Evolutionary conservation across 2,888 invertebrate genomes (phyloP), one percentile per base, ranked within the genome.

Genomic region (Ophion ventricosus): DNA sequence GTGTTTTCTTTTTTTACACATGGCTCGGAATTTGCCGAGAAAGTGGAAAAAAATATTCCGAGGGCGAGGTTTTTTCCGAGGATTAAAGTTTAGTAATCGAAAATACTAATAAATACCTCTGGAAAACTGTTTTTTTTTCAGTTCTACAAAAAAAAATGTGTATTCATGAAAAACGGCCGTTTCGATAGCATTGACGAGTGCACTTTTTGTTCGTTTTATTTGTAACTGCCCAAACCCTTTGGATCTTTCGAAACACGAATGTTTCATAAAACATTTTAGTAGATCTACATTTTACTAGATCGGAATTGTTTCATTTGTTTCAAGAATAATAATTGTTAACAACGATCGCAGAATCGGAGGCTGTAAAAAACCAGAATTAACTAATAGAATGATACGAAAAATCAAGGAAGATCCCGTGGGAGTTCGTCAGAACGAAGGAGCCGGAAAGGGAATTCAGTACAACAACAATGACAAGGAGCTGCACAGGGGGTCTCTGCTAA

Each of bases 401-500:
- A 43, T 0, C 14, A 43, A 25, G n/a, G 35, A 35, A 17, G 17
- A 57, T 40, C 25, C 40, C 1, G 8, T 11, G 54, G 29, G 56
- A 66, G 56, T 20, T 23, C 8, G 7, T 5, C 23, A 20, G n/a
- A 69, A 26, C 59, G 20, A 66, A 57, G 35, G 23, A 64, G 20
- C 54, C 49, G 25, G 23, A 26, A 26, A 63, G 63, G 17, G 54
- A 64, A 23, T 56, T 20, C 2, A 43, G 40, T 40, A 26, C 20
- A 20, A 5, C 20, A 43, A 77, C 57, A 66, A 67, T 66, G 40
- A 57, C 66, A 11, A 40, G 20, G 20, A 66, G 29, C 43, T 67
- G 67, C 66, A 40, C 43, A 49, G 67, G 20, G 57, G 67, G 77
- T 67, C n/a, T 67, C 20, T 64, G 67, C 35, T 76, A 67, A 69